Evolutionary conservation across 2,113 vertebrate genomes (phyloP), one percentile per base, ranked within the genome.

Genomic region (Aspidoscelis tigris): DNA sequence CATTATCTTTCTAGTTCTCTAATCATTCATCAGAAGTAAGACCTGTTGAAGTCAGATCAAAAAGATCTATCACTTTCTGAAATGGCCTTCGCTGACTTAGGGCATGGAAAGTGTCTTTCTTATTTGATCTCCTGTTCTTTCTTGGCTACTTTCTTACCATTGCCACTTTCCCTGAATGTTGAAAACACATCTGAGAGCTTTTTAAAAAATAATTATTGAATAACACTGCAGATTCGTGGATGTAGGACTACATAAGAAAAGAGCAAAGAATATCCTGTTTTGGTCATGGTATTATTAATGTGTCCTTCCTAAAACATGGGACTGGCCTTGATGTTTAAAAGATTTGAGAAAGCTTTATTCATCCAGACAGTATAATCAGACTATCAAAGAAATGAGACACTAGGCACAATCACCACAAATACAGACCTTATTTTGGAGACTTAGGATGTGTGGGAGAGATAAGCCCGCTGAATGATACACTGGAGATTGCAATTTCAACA

Each of bases 311-410:
- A 47, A 84, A 81, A 66, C 72, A 6, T 43, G 84, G 47, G 39
- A 11, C 41, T 68, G 75, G 76, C 64, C 47, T 84, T 43, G 7
- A 44, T 85, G 72, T 76, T 84, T 87, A 83, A 88, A 86, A 47
- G 26, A 10, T 50, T 66, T 61, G 65, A 87, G 87, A 84, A 76
- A 78, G 0, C 68, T 81, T 84, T 89, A 87, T 86, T 7, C 22
- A 84, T 81, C 53, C 44, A 80, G 85, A 61, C 75, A 90, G 84
- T 86, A 81, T 87, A 89, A 85, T 74, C 53, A 75, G 58, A 20
- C 21, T 82, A 65, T 73, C 77, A 47, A 61, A 82, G 76, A 89
- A 90, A 33, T 24, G 24, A 89, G 68, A n/a, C 71, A 78, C 21
- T 8, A 71, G 55, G 74, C 12, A 73, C 14, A 86, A 39, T 82